Evolutionary conservation across 2,113 vertebrate genomes (phyloP).

Genomic region (Conger conger): DNA sequence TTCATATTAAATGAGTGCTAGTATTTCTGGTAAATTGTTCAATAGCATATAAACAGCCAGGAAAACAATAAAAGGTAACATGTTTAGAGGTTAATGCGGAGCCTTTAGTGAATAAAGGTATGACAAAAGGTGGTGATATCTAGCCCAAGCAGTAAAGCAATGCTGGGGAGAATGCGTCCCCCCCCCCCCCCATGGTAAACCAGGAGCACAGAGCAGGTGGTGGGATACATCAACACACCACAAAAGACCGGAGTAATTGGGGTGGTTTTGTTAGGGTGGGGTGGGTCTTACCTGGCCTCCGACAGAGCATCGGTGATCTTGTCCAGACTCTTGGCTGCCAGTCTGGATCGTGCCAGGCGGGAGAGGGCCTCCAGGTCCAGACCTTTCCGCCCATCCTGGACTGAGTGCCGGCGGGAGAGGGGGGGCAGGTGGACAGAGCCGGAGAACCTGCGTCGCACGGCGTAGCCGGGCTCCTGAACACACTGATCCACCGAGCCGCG

Average conservation of each 20-base stretch:
- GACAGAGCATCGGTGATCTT: conserved; percentile 43
- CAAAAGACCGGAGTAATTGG: too few species aligned
- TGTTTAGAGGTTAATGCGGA: too few species aligned
- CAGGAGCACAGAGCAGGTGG: background rate
- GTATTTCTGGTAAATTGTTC: too few species aligned
- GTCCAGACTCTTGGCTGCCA: conserved; percentile 56
- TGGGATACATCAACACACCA: too few species aligned
- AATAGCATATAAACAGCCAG: too few species aligned
- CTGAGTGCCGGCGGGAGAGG: conserved; percentile 54
- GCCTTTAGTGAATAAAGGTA: too few species aligned
- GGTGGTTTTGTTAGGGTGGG: too few species aligned
- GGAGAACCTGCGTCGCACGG: conserved; percentile 70
- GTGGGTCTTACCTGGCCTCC: conserved; percentile 17
- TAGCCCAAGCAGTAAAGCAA: background rate
- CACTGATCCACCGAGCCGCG: conserved; percentile 46
- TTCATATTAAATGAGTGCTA: too few species aligned
- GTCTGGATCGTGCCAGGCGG: conserved; percentile 56
- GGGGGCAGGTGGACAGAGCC: conserved; percentile 73
- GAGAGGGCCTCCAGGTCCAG: conserved; percentile 28
- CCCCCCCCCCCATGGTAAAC: background rate
- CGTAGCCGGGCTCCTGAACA: conserved; percentile 31
- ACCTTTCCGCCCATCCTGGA: conserved; percentile 38
- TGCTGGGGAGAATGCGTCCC: background rate
- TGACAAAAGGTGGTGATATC: background rate
- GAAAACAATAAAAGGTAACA: too few species aligned